Conservation (phyloP, 2,113 vertebrate genomes). For the Tapirus terrestris region DNA sequence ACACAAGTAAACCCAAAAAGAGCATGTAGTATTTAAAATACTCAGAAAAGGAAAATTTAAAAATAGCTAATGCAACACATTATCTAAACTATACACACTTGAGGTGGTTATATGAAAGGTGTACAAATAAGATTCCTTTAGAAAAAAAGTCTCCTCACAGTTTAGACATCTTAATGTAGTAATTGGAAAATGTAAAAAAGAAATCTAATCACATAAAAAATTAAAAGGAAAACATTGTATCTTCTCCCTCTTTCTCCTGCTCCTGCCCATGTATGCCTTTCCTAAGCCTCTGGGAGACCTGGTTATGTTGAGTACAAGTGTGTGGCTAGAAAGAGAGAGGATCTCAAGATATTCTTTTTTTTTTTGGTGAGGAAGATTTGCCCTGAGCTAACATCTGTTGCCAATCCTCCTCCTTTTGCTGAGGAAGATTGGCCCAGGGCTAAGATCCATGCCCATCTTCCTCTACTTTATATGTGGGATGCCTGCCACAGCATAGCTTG, state of each 20-base stretch:
- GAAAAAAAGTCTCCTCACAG: background rate
- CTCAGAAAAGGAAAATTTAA: background rate
- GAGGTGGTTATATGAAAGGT: background rate
- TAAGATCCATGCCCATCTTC: no score
- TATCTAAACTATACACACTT: background rate
- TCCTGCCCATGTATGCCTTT: accelerated
- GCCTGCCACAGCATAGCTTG: no score
- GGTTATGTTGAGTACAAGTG: accelerated
- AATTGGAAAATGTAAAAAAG: background rate
- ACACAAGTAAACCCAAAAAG: background rate
- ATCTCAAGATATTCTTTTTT: background rate
- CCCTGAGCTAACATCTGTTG: no score
- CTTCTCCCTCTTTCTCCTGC: background rate
- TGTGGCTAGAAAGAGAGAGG: background rate
- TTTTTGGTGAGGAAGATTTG: no score
- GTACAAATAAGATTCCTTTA: background rate
- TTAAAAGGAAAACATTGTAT: background rate
- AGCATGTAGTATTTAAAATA: background rate
- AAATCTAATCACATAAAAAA: background rate
- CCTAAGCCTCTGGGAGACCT: background rate
- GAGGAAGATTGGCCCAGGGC: no score
- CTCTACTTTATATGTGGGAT: no score
- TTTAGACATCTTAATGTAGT: background rate
- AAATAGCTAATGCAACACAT: background rate
- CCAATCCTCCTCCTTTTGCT: no score